Base-by-base conservation (phyloP, 2,113 vertebrate genomes). In the Plectropomus leopardus region DNA sequence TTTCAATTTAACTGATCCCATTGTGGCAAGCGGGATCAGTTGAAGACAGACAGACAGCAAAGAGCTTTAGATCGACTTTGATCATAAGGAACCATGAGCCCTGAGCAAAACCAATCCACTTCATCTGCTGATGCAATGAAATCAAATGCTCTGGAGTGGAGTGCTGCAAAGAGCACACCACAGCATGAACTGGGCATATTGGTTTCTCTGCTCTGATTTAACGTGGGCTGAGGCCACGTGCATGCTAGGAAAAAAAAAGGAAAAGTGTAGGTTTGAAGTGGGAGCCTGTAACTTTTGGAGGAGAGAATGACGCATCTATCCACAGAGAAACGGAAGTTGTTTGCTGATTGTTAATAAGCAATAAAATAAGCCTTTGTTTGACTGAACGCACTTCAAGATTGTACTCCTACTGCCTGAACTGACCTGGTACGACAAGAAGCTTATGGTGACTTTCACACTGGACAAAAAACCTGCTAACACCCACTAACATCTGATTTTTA, bases 41-140 rank as follows among this genome's bases (percentile, higher is more conserved):
- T 19, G 63, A 74, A 69, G 54, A 30, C 40, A 63, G 71, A 79
- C 47, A 82, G 51, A 16, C 44, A n/a, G 72, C 16, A 44, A 80
- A 63, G 57, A 54, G 70, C 79, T 73, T 76, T 23, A 61, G 53
- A 83, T 70, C 13, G 47, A 76, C 76, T 78, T 78, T 74, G 74
- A 79, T 85, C 65, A 76, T 44, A 28, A 74, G 73, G 75, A 81
- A 71, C 24, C 42, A 28, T 40, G n/a, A 64, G 64, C 63, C 53
- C 26, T 17, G 45, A 83, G 57, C 36, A 76, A 75, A 76, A 60
- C 68, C 58, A 71, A 58, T 54, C 72, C 66, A 69, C 28, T 76
- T 67, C 63, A 77, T 82, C 83, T 82, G 69, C 55, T 79, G 66
- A 76, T 57, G 79, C 83, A 85, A 73, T 83, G 23, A 65, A 80